Evolutionary conservation across 2,888 invertebrate genomes (phyloP).

Genomic region (Petrophora chlorosata): DNA sequence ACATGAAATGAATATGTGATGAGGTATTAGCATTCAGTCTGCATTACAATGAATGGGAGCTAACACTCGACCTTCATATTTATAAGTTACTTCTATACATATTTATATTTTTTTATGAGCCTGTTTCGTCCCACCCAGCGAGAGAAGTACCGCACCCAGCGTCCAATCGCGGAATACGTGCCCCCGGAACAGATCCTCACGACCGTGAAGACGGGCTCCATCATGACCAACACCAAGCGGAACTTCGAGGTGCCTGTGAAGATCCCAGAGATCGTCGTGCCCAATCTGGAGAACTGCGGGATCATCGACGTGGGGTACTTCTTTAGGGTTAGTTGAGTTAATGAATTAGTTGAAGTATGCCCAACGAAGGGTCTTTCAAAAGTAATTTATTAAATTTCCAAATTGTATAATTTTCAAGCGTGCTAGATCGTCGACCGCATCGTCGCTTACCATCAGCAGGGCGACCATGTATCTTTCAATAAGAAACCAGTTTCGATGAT

Average conservation of each 20-base stretch:
- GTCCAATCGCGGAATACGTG: constrained; percentile 53
- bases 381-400: no score
- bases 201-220: constrained; percentile 44
- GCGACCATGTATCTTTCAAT: no score
- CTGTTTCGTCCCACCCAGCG: constrained; percentile 43
- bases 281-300: constrained; percentile 54
- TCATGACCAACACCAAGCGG: constrained; percentile 45
- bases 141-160: constrained; percentile 52
- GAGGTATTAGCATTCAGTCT: constrained; percentile 5
- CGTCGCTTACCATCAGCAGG: background rate
- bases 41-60: no score
- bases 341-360: no score
- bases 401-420: no score
- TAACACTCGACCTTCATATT: no score
- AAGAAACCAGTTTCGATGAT: no score
- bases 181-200: constrained; percentile 47
- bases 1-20: constrained; percentile 4
- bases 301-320: constrained; percentile 63
- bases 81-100: no score
- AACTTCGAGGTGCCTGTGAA: constrained; percentile 44
- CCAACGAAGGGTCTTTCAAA: no score
- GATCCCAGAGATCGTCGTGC: constrained; percentile 56
- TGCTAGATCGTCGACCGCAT: background rate
- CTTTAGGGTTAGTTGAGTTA: constrained; percentile 52
- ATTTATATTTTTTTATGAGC: no score